Percentiles rank a stretch among this genome's conserved stretches.
phyloP scores from a whole-genome alignment of 1,140 invertebrate species.

The Pygmarrhopalites habei region DNA sequence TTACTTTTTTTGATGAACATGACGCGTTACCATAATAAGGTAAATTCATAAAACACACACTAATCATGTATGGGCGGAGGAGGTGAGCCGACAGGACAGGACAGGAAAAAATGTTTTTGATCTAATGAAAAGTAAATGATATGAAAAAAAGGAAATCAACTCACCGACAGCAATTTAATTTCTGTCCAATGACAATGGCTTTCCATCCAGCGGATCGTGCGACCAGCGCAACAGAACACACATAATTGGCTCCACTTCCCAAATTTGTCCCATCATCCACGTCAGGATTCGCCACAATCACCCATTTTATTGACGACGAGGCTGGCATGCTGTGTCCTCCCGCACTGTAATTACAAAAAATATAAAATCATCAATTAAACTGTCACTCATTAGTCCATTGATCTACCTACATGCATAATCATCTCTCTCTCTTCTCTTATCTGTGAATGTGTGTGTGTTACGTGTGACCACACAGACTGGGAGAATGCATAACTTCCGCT shows the following conservation, averaged over 20 bases:
- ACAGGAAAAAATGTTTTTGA: background rate
- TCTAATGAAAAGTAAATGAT: background rate
- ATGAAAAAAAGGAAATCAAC: slow-evolving; percentile 4
- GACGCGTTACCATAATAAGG: too few species aligned
- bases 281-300: slow-evolving; percentile 36
- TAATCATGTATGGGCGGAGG: too few species aligned
- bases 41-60: too few species aligned
- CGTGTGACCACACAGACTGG: too few species aligned
- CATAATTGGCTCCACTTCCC: slow-evolving; percentile 28
- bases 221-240: slow-evolving; percentile 32
- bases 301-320: slow-evolving; percentile 29
- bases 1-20: too few species aligned
- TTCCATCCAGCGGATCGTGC: slow-evolving; percentile 34
- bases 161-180: slow-evolving; percentile 34
- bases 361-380: too few species aligned
- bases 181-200: slow-evolving; percentile 36
- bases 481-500: too few species aligned
- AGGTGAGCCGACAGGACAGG: too few species aligned
- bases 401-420: too few species aligned
- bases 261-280: slow-evolving; percentile 19
- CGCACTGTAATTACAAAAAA: slow-evolving; percentile 22
- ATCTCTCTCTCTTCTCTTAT: too few species aligned
- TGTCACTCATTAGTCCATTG: too few species aligned
- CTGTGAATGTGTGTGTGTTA: too few species aligned
- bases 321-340: slow-evolving; percentile 16